phyloP scores from a whole-genome alignment of 2,113 vertebrate genomes.

The mouse (Mus musculus) region DNA sequence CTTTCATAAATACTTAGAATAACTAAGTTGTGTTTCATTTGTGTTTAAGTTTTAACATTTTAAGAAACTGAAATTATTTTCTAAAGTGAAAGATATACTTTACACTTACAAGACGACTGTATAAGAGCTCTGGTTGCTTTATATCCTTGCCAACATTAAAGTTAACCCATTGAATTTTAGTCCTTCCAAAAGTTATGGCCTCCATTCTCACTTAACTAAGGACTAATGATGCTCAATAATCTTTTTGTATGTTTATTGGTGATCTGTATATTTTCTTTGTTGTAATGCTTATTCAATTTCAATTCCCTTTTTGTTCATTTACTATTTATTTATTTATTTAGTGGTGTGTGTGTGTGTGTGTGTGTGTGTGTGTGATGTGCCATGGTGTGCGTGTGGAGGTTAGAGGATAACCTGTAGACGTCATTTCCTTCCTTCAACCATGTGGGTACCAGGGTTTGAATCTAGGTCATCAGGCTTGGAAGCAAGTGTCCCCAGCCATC shows the following conservation, averaged over 20 bases:
- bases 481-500: neutral
- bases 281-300: neutral
- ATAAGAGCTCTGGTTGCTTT: neutral
- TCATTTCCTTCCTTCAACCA: neutral
- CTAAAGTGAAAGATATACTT: neutral
- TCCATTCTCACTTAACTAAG: neutral
- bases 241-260: neutral
- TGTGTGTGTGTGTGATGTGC: neutral
- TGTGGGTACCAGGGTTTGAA: neutral
- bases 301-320: neutral
- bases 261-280: neutral
- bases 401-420: neutral
- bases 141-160: neutral
- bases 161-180: neutral
- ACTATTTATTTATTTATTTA: too few relatives aligned
- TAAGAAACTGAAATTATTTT: slow-evolving; percentile 31
- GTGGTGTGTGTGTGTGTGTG: too few relatives aligned
- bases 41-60: slow-evolving; percentile 36
- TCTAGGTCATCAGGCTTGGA: neutral
- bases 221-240: neutral
- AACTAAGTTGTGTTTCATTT: neutral
- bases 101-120: neutral
- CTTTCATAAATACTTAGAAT: neutral
- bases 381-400: neutral
- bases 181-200: neutral